These are phyloP conservation scores for Pteruthius melanotis DNA, from an alignment of 2,113 vertebrate genomes.

Conservation along the genomic window DNA sequence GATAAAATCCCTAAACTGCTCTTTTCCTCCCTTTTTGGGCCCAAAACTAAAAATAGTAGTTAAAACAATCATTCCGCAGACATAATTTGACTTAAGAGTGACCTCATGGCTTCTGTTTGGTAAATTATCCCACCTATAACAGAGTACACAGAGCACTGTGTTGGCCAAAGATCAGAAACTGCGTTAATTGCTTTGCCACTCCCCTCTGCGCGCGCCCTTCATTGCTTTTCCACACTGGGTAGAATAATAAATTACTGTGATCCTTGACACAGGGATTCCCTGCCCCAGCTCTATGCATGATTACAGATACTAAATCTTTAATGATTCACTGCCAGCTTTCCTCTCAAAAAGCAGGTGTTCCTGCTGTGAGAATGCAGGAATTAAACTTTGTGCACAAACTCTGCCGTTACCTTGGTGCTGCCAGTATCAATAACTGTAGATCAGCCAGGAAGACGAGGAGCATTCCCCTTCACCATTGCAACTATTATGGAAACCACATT, in stretches of 20 bases:
- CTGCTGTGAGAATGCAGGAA: not conserved
- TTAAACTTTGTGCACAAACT: not conserved
- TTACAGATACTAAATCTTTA: not conserved
- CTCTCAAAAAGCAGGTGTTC: not conserved
- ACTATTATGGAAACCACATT: not conserved
- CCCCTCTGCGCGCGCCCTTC: rapidly evolving
- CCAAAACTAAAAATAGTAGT: not conserved
- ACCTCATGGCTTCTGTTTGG: not conserved
- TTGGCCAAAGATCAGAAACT: constrained; percentile 15
- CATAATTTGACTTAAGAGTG: not conserved
- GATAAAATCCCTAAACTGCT: not conserved
- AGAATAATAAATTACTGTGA: not conserved
- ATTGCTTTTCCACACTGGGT: not conserved
- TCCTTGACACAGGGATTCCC: not conserved
- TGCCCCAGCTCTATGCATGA: not conserved
- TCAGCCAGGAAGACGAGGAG: not conserved
- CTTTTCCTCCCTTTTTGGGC: not conserved
- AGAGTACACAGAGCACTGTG: not conserved
- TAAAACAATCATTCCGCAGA: not conserved
- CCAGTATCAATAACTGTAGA: not conserved
- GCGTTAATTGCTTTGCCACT: not conserved
- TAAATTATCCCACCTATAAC: not conserved
- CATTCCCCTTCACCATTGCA: rapidly evolving
- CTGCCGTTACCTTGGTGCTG: not conserved
- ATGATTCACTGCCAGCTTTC: not conserved